A percentile compares a stretch with the other conserved stretches of the same genome.
These are phyloP conservation scores for Coelinius sp. DNA, from an alignment of 2,888 invertebrate genomes.

Conservation along the genomic window DNA sequence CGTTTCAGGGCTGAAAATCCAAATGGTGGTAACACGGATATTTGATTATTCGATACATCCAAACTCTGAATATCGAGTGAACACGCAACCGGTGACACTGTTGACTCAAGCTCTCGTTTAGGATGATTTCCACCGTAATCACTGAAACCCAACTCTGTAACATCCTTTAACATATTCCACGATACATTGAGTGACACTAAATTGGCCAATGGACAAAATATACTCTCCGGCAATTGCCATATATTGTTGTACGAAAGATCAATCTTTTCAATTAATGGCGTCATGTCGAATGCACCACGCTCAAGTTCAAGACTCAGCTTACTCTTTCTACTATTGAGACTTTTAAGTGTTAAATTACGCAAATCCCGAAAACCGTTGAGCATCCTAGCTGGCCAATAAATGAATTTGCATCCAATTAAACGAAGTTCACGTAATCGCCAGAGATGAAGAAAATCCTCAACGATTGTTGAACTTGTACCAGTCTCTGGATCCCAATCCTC, in stretches of 20 bases:
- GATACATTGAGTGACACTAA: slow-evolving; percentile 88
- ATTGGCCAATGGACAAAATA: slow-evolving; percentile 87
- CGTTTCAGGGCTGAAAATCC: slow-evolving; percentile 86
- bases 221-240: slow-evolving; percentile 88
- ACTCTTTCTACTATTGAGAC: slow-evolving; percentile 75
- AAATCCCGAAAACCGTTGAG: slow-evolving; percentile 86
- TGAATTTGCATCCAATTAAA: slow-evolving; percentile 89
- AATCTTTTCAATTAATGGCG: slow-evolving; percentile 84
- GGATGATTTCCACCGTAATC: slow-evolving; percentile 74
- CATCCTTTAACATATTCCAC: slow-evolving; percentile 89
- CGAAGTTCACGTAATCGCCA: slow-evolving; percentile 84
- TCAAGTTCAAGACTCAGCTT: slow-evolving; percentile 85
- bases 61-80: slow-evolving; percentile 85
- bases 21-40: slow-evolving; percentile 85
- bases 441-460: slow-evolving; percentile 82
- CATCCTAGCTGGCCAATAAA: slow-evolving; percentile 85
- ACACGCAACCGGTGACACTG: slow-evolving; percentile 72
- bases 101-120: slow-evolving; percentile 50
- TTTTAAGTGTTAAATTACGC: slow-evolving; percentile 87
- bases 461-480: slow-evolving; percentile 41
- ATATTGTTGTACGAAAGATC: slow-evolving; percentile 92
- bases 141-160: slow-evolving; percentile 87
- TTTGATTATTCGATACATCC: slow-evolving; percentile 88
- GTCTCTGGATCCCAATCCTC: slow-evolving; percentile 50
- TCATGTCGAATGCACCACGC: slow-evolving; percentile 82